Evolutionary conservation across 2,888 invertebrate genomes (phyloP).

Genomic region (Aspidiotus rigidus): DNA sequence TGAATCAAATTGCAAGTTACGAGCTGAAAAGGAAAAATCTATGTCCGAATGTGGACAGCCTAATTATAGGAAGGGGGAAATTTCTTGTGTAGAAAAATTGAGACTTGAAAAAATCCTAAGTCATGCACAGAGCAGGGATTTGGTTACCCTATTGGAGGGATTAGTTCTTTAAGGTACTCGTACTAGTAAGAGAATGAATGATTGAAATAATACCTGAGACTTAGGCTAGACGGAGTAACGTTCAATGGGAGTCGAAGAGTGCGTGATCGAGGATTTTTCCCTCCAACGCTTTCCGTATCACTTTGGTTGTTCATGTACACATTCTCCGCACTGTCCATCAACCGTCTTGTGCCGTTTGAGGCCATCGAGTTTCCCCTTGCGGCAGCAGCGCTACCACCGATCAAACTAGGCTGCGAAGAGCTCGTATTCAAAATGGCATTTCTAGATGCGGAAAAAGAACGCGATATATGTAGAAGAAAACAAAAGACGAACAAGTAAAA

Average conservation of each 20-base stretch:
- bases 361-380: slow-evolving; percentile 35
- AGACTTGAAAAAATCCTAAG: too few species aligned
- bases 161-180: not conserved
- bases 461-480: too few species aligned
- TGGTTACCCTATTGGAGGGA: too few species aligned
- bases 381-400: slow-evolving; percentile 2
- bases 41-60: too few species aligned
- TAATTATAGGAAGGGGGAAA: too few species aligned
- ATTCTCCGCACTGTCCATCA: slow-evolving; percentile 13
- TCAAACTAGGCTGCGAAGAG: slow-evolving; percentile 24
- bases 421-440: slow-evolving; percentile 16
- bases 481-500: too few species aligned
- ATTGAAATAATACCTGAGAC: slow-evolving; percentile 47
- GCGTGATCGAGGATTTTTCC: slow-evolving; percentile 52
- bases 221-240: slow-evolving; percentile 53
- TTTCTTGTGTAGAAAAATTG: too few species aligned
- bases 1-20: too few species aligned
- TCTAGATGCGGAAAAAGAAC: slow-evolving; percentile 10
- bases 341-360: slow-evolving; percentile 17
- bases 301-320: slow-evolving; percentile 12
- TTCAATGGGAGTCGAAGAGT: slow-evolving; percentile 54
- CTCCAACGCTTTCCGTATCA: slow-evolving; percentile 48
- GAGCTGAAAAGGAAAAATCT: too few species aligned
- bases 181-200: not conserved
- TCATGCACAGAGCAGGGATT: too few species aligned